Conservation (phyloP, 2,113 vertebrate genomes). For the Alligator sinensis region DNA sequence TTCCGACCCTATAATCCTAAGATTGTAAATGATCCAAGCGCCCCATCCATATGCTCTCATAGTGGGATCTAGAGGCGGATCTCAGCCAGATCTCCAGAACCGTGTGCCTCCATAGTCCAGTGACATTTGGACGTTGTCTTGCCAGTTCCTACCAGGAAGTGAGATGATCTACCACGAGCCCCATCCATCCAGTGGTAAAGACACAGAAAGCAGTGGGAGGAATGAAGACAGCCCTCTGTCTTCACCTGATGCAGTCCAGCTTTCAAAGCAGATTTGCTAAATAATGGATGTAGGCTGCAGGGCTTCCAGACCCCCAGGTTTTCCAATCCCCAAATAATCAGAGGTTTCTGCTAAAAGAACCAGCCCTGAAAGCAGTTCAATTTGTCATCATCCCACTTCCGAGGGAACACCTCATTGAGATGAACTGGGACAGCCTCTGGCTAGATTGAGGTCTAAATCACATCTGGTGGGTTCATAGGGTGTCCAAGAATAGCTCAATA, state of each 20-base stretch:
- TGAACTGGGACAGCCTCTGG: neutral
- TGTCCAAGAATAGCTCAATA: too few species aligned
- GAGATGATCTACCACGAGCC: neutral
- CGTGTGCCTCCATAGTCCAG: neutral
- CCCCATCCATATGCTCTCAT: neutral
- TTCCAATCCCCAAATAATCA: neutral
- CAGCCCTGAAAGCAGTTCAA: neutral
- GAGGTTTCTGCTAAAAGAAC: neutral
- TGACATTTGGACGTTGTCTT: neutral
- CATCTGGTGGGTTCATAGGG: too few species aligned
- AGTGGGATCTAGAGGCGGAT: neutral
- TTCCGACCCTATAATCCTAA: too few species aligned
- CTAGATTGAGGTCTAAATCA: neutral
- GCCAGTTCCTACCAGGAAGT: neutral
- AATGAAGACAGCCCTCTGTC: neutral
- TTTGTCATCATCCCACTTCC: neutral
- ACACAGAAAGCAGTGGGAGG: rapidly evolving
- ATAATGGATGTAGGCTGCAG: rapidly evolving
- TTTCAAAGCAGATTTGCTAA: neutral
- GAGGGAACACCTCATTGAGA: rapidly evolving
- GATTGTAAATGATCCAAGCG: neutral
- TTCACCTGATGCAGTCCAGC: neutral
- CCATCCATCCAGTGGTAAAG: neutral
- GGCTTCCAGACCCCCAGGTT: neutral
- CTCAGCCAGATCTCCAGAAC: neutral